Conservation (phyloP, 2,888 invertebrate species). For the Spodoptera exigua region DNA sequence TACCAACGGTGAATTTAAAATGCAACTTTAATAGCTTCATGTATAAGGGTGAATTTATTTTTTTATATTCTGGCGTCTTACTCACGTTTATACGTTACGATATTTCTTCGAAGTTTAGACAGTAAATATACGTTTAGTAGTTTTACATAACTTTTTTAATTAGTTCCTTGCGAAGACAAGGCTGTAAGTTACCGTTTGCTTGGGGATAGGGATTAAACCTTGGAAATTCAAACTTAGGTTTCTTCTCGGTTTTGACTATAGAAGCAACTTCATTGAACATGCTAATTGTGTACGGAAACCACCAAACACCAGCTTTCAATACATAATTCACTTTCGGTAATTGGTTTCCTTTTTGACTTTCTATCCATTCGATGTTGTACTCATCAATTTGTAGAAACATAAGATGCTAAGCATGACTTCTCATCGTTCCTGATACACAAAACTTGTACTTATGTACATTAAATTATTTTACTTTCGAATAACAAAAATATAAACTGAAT, state of each 20-base stretch:
- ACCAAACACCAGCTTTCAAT: slow-evolving; percentile 11
- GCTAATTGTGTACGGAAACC: not conserved
- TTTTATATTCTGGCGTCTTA: slow-evolving; percentile 1
- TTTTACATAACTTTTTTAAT: too few relatives aligned
- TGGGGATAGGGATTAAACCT: too few relatives aligned
- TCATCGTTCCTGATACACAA: slow-evolving; percentile 21
- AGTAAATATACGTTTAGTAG: too few relatives aligned
- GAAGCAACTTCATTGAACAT: not conserved
- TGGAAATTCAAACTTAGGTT: too few relatives aligned
- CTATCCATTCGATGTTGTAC: slow-evolving; percentile 20
- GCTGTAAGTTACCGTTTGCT: too few relatives aligned
- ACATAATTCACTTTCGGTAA: slow-evolving; percentile 9
- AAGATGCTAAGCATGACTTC: slow-evolving; percentile 14
- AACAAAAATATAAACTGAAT: slow-evolving; percentile 26
- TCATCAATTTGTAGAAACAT: slow-evolving; percentile 28
- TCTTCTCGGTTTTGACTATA: too few relatives aligned
- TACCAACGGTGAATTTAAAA: slow-evolving; percentile 53
- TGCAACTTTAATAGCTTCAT: slow-evolving; percentile 25
- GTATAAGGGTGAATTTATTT: slow-evolving; percentile 30
- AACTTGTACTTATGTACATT: slow-evolving; percentile 8
- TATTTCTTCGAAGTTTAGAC: too few relatives aligned
- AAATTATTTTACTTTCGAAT: slow-evolving; percentile 34
- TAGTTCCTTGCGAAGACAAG: too few relatives aligned
- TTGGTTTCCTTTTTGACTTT: slow-evolving; percentile 37
- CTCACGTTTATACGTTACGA: slow-evolving; percentile 3